Evolutionary conservation across 2,888 invertebrate genomes (phyloP).

Genomic region (Cataglyphis albicans): DNA sequence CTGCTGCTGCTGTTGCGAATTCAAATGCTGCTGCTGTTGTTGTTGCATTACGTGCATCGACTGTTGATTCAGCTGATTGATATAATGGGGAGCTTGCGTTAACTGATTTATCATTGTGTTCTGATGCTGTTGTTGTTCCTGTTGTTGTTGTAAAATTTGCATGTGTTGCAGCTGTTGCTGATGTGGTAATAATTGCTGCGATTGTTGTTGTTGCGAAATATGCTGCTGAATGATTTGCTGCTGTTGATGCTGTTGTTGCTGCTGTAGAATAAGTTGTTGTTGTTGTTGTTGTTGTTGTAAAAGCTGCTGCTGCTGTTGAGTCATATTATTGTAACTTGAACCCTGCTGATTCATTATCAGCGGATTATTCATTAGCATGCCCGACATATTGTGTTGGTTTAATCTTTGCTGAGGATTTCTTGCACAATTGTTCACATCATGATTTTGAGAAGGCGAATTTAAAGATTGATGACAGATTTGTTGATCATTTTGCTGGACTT

Average conservation of each 20-base stretch:
- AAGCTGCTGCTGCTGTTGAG: slow-evolving; percentile 80
- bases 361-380: slow-evolving; percentile 83
- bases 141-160: slow-evolving; percentile 77
- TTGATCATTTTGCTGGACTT: slow-evolving; percentile 81
- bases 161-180: slow-evolving; percentile 80
- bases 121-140: slow-evolving; percentile 78
- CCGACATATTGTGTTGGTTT: slow-evolving; percentile 81
- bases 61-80: slow-evolving; percentile 80
- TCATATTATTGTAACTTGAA: slow-evolving; percentile 79
- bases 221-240: slow-evolving; percentile 78
- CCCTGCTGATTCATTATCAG: slow-evolving; percentile 83
- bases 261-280: slow-evolving; percentile 78
- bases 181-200: slow-evolving; percentile 75
- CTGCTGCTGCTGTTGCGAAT: slow-evolving; percentile 74
- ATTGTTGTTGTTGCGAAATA: slow-evolving; percentile 75
- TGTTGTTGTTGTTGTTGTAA: slow-evolving; percentile 75
- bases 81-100: slow-evolving; percentile 79
- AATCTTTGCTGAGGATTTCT: slow-evolving; percentile 81
- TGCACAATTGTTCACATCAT: slow-evolving; percentile 76
- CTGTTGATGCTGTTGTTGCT: slow-evolving; percentile 81
- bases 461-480: slow-evolving; percentile 81
- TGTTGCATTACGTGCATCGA: slow-evolving; percentile 80
- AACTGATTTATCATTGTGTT: slow-evolving; percentile 79
- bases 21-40: slow-evolving; percentile 77
- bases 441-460: slow-evolving; percentile 79